Evolutionary conservation across 2,888 invertebrate species (phyloP), one percentile per base, ranked within the genome.

Genomic region (Caenorhabditis sp.): DNA sequence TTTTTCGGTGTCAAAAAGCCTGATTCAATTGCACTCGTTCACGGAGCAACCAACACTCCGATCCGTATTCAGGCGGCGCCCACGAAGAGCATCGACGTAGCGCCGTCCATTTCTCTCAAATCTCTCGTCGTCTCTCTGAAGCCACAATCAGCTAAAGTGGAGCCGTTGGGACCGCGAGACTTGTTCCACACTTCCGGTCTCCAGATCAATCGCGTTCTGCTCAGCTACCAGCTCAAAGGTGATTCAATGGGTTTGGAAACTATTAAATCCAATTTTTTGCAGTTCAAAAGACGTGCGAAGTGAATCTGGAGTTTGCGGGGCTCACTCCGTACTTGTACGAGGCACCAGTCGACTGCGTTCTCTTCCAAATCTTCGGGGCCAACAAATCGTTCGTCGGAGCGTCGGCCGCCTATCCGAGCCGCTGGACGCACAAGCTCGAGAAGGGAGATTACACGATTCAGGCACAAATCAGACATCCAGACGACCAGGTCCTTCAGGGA

Each of bases 381-480:
- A 94, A 95, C 90, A 98, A 98, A 90, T 94, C 95, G 88, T 92
- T 94, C 66, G 90, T 96, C 85, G 93, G 93, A 56, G 93, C 93
- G 78, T 96, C 96, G 0, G 96, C 96, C 90, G 95, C 96, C 2
- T 95, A 94, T 90, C 94, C 95, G 0, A 92, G 92, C 22, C 90
- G 94, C 94, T 95, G 95, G 89, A 92, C 92, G 1, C 92, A 93
- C 68, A 97, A 96, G 90, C 90, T 98, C 82, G 96, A 96, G 81
- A 97, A 97, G 89, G 98, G 98, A 20, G 97, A 98, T 81, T 98
- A 96, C 90, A 93, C 93, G 0, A 91, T 98, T 8, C 92, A 93
- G 45, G 91, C 96, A 87, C 95, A 95, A 90, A 92, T 98, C 11
- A 93, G 98, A 0, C 96, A 98, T 90, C 96, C 97, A 87, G 94